Base-by-base conservation (phyloP, 1,140 invertebrate genomes). In the Thaumetopoea pityocampa region DNA sequence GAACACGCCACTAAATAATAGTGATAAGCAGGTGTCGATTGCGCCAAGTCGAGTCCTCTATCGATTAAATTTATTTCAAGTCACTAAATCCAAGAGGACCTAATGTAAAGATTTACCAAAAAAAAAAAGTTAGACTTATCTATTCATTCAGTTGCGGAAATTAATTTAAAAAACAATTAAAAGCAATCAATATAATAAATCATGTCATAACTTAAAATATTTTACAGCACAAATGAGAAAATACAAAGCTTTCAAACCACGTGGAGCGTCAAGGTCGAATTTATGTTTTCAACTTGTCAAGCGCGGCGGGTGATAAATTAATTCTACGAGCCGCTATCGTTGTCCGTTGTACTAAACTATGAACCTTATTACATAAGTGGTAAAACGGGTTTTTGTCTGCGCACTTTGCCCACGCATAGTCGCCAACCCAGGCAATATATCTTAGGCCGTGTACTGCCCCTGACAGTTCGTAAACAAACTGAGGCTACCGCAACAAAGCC, bases 221-320 rank as follows among this genome's bases (percentile, higher is more conserved):
- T n/a, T n/a, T n/a, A n/a, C n/a, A n/a, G n/a, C n/a, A n/a, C 18
- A 58, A 55, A 64, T 35, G 37, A 57, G 61, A 68, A 74, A 72
- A 55, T 54, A 44, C 55, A 65, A 62, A 50, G 51, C 59, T 62
- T 68, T 62, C 55, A 64, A 72, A 76, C 76, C 78, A 84, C 78
- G 80, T 84, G 80, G 80, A 70, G 70, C 77, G 67, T 62, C 80
- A 84, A 84, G 80, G 80, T 84, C 80, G 80, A 84, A 84, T 84
- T 84, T 84, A 84, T 84, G 80, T 84, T 84, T 84, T 84, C 80
- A 84, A 84, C 80, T 84, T 84, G 80, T 84, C 80, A 84, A 84
- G 78, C 78, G 69, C 76, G 80, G 77, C 78, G 76, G 81, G 80
- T 82, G 76, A 84, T 84, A 84, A 84, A 84, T 84, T 84, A 84